Base-by-base conservation (phyloP, 1,140 invertebrate genomes). In the Cyclina sinensis region DNA sequence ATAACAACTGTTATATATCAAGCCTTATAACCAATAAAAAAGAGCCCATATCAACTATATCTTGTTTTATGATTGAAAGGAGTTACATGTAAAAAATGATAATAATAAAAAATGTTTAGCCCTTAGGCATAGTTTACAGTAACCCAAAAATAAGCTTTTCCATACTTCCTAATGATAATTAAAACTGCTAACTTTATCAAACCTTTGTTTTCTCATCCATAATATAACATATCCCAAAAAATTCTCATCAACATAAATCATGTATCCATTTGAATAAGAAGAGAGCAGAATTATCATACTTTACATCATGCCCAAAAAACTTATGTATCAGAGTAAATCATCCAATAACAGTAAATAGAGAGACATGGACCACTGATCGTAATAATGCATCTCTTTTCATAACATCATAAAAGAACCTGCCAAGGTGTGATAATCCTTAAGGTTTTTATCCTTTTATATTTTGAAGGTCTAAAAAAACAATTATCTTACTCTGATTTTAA, bases 341-440 rank as follows among this genome's bases (percentile, higher is more conserved):
- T 62, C 5, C 57, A 11, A 24, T 62, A 62, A 62, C 57, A 62
- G 57, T 62, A 62, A 35, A 70, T 35, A 70, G 65, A 37, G 11
- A 70, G 65, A 70, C 24, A 70, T 70, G 65, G 65, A 35, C 35
- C 65, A 70, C 7, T 70, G 65, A 70, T 1, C 65, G 37, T 70
- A 70, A 70, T 70, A 70, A 70, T 70, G 65, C 65, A 70, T 70
- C 65, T 65, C 62, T 32, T 65, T 65, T 65, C 62, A 65, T 65
- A 65, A 65, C 62, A 65, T 32, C 30, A 70, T 70, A 70, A 70
- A 70, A 70, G 65, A 70, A 70, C 32, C 16, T 35, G 65, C 30
- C 65, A 9, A 18, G 2, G 65, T 37, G 65, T 35, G 65, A 70
- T 70, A 37, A 70, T 70, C 65, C 65, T 70, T n/a, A 9, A 35